Evolutionary conservation across 2,888 invertebrate genomes (phyloP), one percentile per base, ranked within the genome.

Genomic region (Troilus luridus): DNA sequence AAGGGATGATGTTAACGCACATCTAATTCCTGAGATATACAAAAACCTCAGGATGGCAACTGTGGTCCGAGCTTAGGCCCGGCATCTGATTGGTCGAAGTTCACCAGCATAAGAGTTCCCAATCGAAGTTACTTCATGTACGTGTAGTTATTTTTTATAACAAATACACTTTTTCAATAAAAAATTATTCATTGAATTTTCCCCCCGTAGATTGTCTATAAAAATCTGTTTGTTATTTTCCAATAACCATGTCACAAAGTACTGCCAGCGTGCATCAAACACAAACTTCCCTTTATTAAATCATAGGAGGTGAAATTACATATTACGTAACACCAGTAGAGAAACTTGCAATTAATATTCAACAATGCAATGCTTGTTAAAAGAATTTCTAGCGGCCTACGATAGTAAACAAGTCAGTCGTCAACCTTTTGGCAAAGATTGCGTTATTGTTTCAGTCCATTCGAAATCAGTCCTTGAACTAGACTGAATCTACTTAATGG

Each of bases 401-500:
- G 72, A 41, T 41, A 41, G 72, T 77, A 77, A 77, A 77, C 27
- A 77, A 27, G 72, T 77, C 72, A 77, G 72, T 19, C 27, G 41
- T 77, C 72, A 77, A 77, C 72, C 72, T 41, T 77, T 77, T 77
- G 72, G 72, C 72, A 77, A n/a, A 41, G 72, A 77, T 77, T 41
- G 17, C 8, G 72, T 77, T 77, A 77, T 77, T 77, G 72, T 77
- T 41, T 77, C 17, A 41, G 72, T 17, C 14, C 41, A 77, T 77
- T 77, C 27, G 27, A 17, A 77, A 41, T 17, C 72, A 77, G 72
- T 27, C 72, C 72, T 77, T 77, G 72, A 19, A 17, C 41, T 77
- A 77, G 27, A 8, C 24, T 5, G 27, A 77, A 77, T 77, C 72
- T 17, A 77, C 17, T 77, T 77, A 77, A 77, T 27, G 72, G 72